These are phyloP conservation scores for Chamaedrilus cognettii DNA, from an alignment of 2,888 invertebrate species.

Conservation along the genomic window DNA sequence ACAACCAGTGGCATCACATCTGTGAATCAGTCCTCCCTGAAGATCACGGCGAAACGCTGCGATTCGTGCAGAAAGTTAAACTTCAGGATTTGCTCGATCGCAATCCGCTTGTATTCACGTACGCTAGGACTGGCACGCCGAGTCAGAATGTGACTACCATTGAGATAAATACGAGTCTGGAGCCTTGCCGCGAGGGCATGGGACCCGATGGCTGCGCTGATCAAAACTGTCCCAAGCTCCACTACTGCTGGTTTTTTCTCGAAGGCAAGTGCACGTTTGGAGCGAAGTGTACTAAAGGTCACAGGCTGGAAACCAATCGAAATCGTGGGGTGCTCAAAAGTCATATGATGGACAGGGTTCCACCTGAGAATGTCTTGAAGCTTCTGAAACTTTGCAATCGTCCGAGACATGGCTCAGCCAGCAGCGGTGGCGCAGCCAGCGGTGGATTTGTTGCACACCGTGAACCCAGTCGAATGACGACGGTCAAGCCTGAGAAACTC, in stretches of 20 bases:
- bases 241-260: slow-evolving; percentile 27
- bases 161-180: neutral
- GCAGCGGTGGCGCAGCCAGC: no score
- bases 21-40: no score
- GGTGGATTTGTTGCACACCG: no score
- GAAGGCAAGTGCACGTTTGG: slow-evolving; percentile 19
- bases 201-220: slow-evolving; percentile 18
- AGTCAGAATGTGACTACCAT: neutral
- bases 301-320: slow-evolving; percentile 5
- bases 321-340: slow-evolving; percentile 17
- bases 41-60: no score
- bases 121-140: neutral
- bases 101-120: slow-evolving; percentile 3
- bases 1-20: no score
- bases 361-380: neutral
- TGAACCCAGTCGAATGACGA: no score
- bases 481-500: no score
- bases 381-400: no score
- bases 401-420: no score
- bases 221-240: slow-evolving; percentile 14
- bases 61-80: no score
- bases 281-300: slow-evolving; percentile 20
- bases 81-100: slow-evolving; percentile 6
- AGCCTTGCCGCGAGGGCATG: slow-evolving; percentile 9
- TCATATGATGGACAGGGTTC: neutral